Evolutionary conservation across 2,888 invertebrate species (phyloP).

Genomic region (Daptonema setosum): DNA sequence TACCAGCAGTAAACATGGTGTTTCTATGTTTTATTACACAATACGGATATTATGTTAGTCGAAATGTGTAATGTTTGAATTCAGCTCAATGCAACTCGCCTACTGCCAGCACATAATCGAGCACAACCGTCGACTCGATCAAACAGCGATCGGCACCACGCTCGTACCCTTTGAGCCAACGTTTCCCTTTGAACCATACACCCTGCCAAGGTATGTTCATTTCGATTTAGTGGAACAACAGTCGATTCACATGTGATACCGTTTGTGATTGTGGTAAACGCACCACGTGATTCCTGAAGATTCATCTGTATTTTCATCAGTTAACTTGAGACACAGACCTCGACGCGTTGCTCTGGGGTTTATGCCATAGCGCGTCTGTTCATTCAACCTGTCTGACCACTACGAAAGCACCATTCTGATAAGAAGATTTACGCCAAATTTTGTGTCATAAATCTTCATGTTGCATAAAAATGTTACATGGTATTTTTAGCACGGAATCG

Average conservation of each 20-base stretch:
- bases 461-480: not conserved
- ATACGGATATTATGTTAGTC: no score
- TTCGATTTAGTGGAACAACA: no score
- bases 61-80: no score
- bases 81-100: slow-evolving; percentile 18
- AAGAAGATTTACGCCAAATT: not conserved
- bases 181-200: slow-evolving; percentile 15
- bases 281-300: no score
- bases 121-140: not conserved
- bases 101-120: slow-evolving; percentile 18
- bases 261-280: no score
- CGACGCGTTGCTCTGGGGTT: no score
- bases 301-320: no score
- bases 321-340: no score
- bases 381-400: no score
- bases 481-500: not conserved
- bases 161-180: slow-evolving; percentile 14
- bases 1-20: no score
- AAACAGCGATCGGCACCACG: slow-evolving; percentile 4
- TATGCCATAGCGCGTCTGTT: not conserved
- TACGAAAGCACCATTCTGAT: not conserved
- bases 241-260: no score
- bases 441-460: not conserved
- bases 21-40: no score
- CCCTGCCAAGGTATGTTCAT: slow-evolving; percentile 11